phyloP scores from a whole-genome alignment of 1,140 invertebrate species.

The Pinna nobilis region DNA sequence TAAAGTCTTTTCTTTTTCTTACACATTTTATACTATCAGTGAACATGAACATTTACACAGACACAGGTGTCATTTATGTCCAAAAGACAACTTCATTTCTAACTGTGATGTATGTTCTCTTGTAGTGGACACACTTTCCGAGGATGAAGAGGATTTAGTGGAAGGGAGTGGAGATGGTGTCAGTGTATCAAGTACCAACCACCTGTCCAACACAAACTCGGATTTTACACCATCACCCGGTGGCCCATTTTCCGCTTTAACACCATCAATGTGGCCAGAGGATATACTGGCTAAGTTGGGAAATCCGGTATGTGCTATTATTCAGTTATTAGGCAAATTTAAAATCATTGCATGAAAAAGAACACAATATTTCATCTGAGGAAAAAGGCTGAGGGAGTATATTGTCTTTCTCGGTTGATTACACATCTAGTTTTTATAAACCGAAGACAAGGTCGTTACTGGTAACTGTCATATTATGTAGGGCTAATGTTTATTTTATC shows the following conservation, averaged over 20 bases:
- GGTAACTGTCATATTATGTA: too few species aligned
- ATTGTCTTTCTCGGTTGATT: too few species aligned
- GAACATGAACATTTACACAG: too few species aligned
- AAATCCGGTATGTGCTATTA: constrained; percentile 60
- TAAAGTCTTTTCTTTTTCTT: not conserved
- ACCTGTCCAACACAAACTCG: constrained; percentile 48
- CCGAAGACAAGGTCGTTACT: too few species aligned
- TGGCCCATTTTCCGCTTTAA: constrained; percentile 88
- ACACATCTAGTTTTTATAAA: too few species aligned
- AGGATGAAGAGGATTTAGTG: constrained; percentile 86
- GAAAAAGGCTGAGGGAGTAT: too few species aligned
- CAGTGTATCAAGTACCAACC: constrained; percentile 76
- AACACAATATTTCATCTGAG: too few species aligned
- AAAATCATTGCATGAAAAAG: too few species aligned
- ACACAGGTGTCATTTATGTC: too few species aligned
- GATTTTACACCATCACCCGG: constrained; percentile 72
- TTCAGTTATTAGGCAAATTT: not conserved
- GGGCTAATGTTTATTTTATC: too few species aligned
- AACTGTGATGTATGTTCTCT: constrained; percentile 22
- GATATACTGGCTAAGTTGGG: constrained; percentile 88
- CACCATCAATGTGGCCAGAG: constrained; percentile 97
- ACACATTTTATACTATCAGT: too few species aligned
- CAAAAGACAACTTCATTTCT: too few species aligned
- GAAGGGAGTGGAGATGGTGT: constrained; percentile 72
- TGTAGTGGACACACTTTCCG: constrained; percentile 85